Base-by-base conservation (phyloP, 2,888 invertebrate genomes). In the Eudasyphora cyanicolor region DNA sequence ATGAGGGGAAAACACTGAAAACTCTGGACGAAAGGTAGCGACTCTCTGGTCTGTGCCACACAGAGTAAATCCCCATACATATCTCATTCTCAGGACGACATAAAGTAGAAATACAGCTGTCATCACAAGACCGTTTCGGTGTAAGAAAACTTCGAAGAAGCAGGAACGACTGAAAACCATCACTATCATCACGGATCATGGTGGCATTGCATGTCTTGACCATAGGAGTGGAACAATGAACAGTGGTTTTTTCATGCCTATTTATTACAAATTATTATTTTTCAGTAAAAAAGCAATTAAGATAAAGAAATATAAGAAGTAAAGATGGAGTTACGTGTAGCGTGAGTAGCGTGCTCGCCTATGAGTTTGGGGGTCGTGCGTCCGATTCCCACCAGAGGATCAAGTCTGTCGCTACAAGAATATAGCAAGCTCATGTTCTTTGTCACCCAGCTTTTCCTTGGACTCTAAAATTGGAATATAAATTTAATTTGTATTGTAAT, bases 101-200 rank as follows among this genome's bases (percentile, higher is more conserved):
- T n/a, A 76, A 64, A 51, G 32, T 51, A 51, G 76, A 64, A 76
- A 76, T 29, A 64, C 67, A 81, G 81, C 75, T 81, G 81, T 81
- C 84, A 84, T 84, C 76, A 81, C 80, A 81, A 84, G 84, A 76
- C 80, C 78, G 81, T 27, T n/a, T n/a, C n/a, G n/a, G n/a, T n/a
- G n/a, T 27, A 57, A 57, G 10, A 24, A 24, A 12, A 57, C 57
- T 24, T 2, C 27, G 57, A 27, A 24, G 54, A 54, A 24, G 12
- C 27, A 57, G 1, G 51, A 21, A 57, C 24, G 24, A 57, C 2
- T 12, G 57, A 27, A 14, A 24, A 14, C 24, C 57, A 24, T 6
- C 27, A 24, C 8, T 24, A 24, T 12, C 54, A n/a, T 24, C 27
- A 49, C 19, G 8, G 2, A 27, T 57, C 45, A n/a, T 45, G 45